Percentiles rank a stretch among this genome's conserved stretches.
Evolutionary conservation across 2,797 vertebrate genomes (phyloP).

Genomic region (Pampus argenteus): DNA sequence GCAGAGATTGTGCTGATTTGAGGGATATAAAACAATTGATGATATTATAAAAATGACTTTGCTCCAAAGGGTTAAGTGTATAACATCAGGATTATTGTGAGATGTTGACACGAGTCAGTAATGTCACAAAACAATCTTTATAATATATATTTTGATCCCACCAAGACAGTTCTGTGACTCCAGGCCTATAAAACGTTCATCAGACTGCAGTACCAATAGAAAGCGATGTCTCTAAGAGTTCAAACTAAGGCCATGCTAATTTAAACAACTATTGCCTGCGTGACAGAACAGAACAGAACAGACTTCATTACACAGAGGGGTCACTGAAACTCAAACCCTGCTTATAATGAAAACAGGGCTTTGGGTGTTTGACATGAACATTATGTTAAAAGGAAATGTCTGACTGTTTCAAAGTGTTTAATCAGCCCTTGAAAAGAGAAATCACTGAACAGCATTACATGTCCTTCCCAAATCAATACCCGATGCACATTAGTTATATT

Average conservation of each 20-base stretch:
- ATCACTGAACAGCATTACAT: neutral
- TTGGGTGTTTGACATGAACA: neutral
- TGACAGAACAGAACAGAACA: neutral
- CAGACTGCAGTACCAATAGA: neutral
- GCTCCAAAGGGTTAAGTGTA: too few relatives aligned
- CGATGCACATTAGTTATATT: neutral
- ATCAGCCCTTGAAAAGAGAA: too few relatives aligned
- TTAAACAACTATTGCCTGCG: neutral
- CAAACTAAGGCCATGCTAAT: neutral
- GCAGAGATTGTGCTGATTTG: too few relatives aligned
- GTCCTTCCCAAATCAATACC: neutral
- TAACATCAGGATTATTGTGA: neutral
- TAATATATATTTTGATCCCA: neutral
- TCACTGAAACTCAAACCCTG: neutral
- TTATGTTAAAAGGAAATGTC: neutral
- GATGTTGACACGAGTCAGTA: neutral
- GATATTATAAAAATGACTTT: too few relatives aligned
- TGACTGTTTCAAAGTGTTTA: neutral
- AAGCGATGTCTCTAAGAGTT: neutral
- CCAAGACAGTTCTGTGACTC: neutral
- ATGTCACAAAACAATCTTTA: too few relatives aligned
- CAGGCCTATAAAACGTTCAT: neutral
- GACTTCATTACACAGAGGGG: neutral
- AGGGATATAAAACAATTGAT: too few relatives aligned
- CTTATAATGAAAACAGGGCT: neutral